Evolutionary conservation across 2,888 invertebrate species (phyloP), one percentile per base, ranked within the genome.

Genomic region (Caenorhabditis drosophilae): DNA sequence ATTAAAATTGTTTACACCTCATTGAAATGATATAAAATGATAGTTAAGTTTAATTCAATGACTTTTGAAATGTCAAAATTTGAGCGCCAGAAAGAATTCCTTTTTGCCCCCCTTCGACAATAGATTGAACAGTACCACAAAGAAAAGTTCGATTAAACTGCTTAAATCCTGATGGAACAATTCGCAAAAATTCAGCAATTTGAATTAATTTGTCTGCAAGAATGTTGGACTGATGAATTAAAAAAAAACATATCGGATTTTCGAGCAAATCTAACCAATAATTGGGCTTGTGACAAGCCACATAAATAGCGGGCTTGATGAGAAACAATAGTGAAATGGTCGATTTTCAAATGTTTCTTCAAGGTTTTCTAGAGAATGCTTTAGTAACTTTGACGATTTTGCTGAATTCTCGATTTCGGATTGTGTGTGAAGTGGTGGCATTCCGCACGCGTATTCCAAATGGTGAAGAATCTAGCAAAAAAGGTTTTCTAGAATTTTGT

Each of bases 251-350:
- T 16, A 6, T 40, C 16, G 20, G 18, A 4, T 36, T 11, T 4
- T n/a, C n/a, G n/a, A 36, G 36, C n/a, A 11, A 15, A 46, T 73
- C 69, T 41, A 15, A 68, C 69, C 67, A 23, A 75, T 63, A 15
- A 70, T 45, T 0, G 71, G 67, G 22, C 62, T 81, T 34, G 55
- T 67, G 6, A 77, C 67, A 15, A 83, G 58, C 82, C 82, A 82
- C 82, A 83, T 82, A 55, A 83, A 83, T n/a, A 78, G 44, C 7
- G 73, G 61, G 1, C 77, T 78, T 26, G 70, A 68, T 4, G 75
- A 70, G 56, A 82, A 82, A 40, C 81, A 81, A 45, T 78, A 80
- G 41, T 83, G 74, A 54, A 73, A 83, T 22, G 81, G 77, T 7
- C 68, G 56, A 20, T 52, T 56, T 23, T 73, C 64, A 41, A 49